Base-by-base conservation (phyloP, 2,113 vertebrate species). In the Saguinus imperator region DNA sequence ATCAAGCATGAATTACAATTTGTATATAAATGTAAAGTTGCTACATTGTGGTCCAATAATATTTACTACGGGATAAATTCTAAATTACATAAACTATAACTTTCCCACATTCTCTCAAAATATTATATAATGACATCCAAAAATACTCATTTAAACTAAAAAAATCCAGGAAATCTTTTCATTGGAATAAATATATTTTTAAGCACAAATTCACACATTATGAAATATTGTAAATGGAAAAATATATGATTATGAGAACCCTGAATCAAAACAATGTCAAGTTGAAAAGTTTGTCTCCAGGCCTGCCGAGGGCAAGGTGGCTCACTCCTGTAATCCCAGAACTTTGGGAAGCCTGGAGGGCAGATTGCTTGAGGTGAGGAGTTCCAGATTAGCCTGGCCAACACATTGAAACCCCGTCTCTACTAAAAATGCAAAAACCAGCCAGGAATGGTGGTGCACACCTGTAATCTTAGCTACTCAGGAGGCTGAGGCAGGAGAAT, bases 291-390 rank as follows among this genome's bases (percentile, higher is more conserved):
- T 18, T 50, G 29, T 55, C 11, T 82, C 29, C 18, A 23, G 61
- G 61, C 61, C 16, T 52, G 16, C 52, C 0, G 1, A 2, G 5
- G 12, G 12, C 11, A 6, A 14, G 27, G 12, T 64, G 27, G 27
- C 27, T 64, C 61, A 64, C 12, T 5, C 61, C 61, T 64, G 5
- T 64, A 64, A 64, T 64, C 29, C 61, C 61, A 64, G 61, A 64
- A 29, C 12, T 64, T 29, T 14, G 61, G 4, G 27, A 64, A 64
- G 12, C 27, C 2, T 5, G 29, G 27, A 64, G 61, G 29, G 5
- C 27, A 29, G 61, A 29, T 1, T 6, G 12, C 27, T 29, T 64
- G 61, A 64, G 61, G 27, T 2, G 4, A 29, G 61, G 10, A 64
- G 61, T 64, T 29, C 0, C 0, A 64, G 61, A 64, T 64, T 64